Percentiles rank a stretch among this genome's conserved stretches.
Evolutionary conservation across 2,797 vertebrate species (phyloP).

Genomic region (Protonibea diacanthus): DNA sequence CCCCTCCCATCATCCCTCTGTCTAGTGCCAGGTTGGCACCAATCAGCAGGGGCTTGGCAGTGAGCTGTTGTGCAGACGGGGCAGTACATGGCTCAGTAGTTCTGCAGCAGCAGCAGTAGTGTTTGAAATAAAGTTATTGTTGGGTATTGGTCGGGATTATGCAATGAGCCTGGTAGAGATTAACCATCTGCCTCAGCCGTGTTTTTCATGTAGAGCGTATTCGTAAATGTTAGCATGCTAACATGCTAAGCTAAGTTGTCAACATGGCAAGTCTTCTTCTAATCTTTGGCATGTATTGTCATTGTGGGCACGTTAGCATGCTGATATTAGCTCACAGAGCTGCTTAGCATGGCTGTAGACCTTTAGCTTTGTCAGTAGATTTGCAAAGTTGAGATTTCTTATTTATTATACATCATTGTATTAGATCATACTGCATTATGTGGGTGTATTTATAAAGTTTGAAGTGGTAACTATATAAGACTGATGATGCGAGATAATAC

Average conservation of each 20-base stretch:
- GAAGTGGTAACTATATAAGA: background rate
- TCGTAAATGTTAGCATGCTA: too few relatives aligned
- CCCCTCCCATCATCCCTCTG: constrained; percentile 21
- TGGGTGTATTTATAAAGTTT: background rate
- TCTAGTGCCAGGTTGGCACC: constrained; percentile 46
- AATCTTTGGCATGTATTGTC: too few relatives aligned
- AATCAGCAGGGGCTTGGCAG: constrained; percentile 56
- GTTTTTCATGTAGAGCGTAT: too few relatives aligned
- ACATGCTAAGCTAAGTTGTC: too few relatives aligned
- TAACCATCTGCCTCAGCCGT: constrained; percentile 15
- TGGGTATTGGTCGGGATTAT: constrained; percentile 46
- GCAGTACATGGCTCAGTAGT: constrained; percentile 7
- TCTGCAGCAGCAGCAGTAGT: constrained; percentile 34
- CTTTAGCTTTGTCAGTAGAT: background rate
- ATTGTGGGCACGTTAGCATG: too few relatives aligned
- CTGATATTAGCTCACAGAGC: background rate
- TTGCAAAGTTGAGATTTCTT: background rate
- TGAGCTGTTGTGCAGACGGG: constrained; percentile 29
- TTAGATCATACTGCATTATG: background rate
- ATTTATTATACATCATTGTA: background rate
- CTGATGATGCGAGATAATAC: background rate
- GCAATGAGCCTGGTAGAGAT: constrained; percentile 61
- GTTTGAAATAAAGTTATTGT: constrained; percentile 13
- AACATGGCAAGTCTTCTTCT: too few relatives aligned
- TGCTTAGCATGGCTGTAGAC: background rate